These are phyloP conservation scores for Xyrichtys novacula DNA, from an alignment of 2,797 vertebrate genomes.

Conservation along the genomic window DNA sequence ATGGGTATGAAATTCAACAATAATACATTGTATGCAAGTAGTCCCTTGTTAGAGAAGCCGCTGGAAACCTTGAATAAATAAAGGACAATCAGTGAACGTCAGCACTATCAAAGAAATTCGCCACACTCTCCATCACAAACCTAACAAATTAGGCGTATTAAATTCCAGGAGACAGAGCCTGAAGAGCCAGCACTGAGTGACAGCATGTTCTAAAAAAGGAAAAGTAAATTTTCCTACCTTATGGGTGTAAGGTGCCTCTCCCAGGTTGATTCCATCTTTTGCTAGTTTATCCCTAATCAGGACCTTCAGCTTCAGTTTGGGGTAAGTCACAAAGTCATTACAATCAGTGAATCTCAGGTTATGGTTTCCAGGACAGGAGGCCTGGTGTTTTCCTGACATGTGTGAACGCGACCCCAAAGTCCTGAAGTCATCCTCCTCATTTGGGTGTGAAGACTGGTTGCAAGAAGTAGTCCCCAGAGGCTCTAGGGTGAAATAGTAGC, in stretches of 20 bases:
- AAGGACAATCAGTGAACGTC: conserved; percentile 32
- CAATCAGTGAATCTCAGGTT: conserved; percentile 68
- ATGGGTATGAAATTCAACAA: background rate
- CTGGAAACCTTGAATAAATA: conserved; percentile 12
- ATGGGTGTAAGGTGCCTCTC: conserved; percentile 90
- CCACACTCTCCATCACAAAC: conserved; percentile 54
- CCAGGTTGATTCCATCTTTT: conserved; percentile 94
- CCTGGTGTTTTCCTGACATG: conserved; percentile 56
- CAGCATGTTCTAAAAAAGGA: background rate
- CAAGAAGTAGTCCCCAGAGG: conserved; percentile 71
- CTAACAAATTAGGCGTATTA: conserved; percentile 30
- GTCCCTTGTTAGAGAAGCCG: conserved; percentile 24
- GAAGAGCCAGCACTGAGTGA: conserved; percentile 4
- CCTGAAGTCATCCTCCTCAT: conserved; percentile 59
- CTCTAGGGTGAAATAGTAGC: conserved; percentile 93
- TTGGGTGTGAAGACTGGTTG: conserved; percentile 58
- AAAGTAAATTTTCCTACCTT: conserved; percentile 86
- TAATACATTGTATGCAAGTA: conserved; percentile 1
- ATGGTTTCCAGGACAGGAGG: conserved; percentile 76
- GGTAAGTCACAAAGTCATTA: conserved; percentile 88
- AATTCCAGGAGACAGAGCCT: conserved; percentile 49
- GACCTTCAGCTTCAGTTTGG: conserved; percentile 94
- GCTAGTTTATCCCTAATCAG: conserved; percentile 95
- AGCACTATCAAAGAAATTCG: conserved; percentile 65
- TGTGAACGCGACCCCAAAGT: conserved; percentile 44